A percentile compares a stretch with the other conserved stretches of the same genome.
phyloP scores from a whole-genome alignment of 2,797 vertebrate species.

The Taeniopygia guttata region DNA sequence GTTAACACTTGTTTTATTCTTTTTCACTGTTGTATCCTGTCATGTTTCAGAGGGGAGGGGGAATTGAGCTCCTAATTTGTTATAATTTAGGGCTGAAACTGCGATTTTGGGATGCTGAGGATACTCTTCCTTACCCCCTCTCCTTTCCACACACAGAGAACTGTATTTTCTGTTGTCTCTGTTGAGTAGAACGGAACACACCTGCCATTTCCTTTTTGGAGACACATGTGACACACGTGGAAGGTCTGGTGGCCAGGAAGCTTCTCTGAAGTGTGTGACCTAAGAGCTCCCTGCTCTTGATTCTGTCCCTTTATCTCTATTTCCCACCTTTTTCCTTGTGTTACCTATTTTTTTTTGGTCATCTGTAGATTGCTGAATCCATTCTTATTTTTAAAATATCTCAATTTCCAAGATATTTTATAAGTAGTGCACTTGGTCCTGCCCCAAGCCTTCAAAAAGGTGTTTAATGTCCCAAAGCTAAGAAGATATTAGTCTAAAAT shows the following conservation, averaged over 20 bases:
- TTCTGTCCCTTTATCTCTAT: neutral
- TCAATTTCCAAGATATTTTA: neutral
- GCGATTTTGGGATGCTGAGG: neutral
- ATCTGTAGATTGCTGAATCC: neutral
- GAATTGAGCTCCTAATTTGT: neutral
- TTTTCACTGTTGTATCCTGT: neutral
- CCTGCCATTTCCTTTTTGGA: neutral
- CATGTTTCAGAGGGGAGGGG: neutral
- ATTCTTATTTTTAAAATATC: neutral
- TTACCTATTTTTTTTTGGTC: neutral
- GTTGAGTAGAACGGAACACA: neutral
- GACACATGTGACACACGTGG: accelerated
- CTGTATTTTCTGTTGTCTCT: neutral
- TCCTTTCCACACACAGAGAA: neutral
- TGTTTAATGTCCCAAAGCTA: neutral
- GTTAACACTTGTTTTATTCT: neutral
- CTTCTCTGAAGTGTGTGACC: neutral
- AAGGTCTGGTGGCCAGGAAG: neutral
- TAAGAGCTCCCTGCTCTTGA: neutral
- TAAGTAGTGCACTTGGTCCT: neutral
- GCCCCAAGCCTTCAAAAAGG: neutral
- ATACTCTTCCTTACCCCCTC: neutral
- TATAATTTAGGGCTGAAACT: neutral
- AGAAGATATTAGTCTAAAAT: neutral
- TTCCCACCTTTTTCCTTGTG: neutral